Percentiles rank a stretch among this genome's conserved stretches.
Evolutionary conservation across 2,888 invertebrate species (phyloP).

Genomic region (Euzetes globulus): DNA sequence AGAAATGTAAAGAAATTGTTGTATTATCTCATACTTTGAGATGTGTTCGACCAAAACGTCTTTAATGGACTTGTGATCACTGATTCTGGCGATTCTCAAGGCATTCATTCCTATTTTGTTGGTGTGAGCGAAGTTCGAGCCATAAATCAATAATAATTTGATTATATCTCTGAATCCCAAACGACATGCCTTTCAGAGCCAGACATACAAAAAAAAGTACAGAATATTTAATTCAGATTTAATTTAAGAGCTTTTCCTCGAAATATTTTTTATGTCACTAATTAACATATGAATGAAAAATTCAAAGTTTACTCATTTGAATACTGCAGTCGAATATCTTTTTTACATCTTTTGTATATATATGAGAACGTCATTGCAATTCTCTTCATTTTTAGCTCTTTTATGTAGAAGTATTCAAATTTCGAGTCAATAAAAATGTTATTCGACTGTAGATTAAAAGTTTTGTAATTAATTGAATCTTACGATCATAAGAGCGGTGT

Average conservation of each 20-base stretch:
- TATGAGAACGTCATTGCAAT: no score
- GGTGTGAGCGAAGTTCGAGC: conserved; percentile 45
- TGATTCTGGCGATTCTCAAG: conserved; percentile 44
- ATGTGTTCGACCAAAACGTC: conserved; percentile 45
- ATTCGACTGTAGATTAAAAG: no score
- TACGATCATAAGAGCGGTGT: conserved; percentile 47
- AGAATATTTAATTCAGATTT: no score
- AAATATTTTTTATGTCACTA: no score
- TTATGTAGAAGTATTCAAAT: no score
- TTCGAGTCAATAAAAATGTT: no score
- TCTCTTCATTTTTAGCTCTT: not conserved
- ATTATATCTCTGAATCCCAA: conserved; percentile 45
- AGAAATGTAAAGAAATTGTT: not conserved
- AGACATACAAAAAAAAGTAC: no score
- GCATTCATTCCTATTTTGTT: conserved; percentile 44
- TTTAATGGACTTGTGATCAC: conserved; percentile 43
- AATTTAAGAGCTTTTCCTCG: no score
- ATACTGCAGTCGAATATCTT: no score
- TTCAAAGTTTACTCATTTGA: no score
- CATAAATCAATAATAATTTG: conserved; percentile 45
- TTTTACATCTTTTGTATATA: no score
- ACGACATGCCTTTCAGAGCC: conserved; percentile 45
- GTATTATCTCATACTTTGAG: conserved; percentile 42
- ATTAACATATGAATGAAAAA: no score
- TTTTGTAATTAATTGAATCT: not conserved